phyloP scores from a whole-genome alignment of 2,797 vertebrate genomes.

The Pagetopsis macropterus region DNA sequence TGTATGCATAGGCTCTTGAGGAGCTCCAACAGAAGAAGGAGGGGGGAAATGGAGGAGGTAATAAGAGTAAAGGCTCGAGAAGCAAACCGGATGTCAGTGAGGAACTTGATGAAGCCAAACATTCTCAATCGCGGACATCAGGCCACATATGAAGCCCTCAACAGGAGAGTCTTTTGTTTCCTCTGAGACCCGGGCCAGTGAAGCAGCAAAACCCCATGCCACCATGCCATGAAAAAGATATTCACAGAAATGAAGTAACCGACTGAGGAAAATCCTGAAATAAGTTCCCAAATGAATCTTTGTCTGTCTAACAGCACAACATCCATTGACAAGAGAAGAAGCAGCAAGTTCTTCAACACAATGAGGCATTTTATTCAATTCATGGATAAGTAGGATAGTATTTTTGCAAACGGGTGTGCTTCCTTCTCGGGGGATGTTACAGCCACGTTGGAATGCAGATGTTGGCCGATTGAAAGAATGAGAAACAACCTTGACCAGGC shows the following conservation, averaged over 20 bases:
- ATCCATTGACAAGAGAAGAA: not conserved
- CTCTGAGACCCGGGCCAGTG: not conserved
- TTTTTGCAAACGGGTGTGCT: not conserved
- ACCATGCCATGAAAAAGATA: conserved; percentile 22
- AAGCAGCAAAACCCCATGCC: conserved; percentile 7
- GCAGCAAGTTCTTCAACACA: not conserved
- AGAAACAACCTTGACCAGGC: conserved; percentile 6
- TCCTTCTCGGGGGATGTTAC: not conserved
- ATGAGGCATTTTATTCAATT: not conserved
- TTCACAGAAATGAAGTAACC: conserved; percentile 16
- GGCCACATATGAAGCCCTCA: conserved; percentile 26
- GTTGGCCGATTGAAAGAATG: conserved; percentile 18
- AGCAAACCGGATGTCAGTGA: conserved; percentile 12
- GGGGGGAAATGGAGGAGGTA: not conserved
- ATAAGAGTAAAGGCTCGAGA: not conserved
- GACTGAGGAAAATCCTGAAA: not conserved
- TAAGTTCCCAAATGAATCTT: not conserved
- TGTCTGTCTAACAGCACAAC: not conserved
- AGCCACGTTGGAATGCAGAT: conserved; percentile 22
- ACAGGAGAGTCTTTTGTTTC: conserved; percentile 50
- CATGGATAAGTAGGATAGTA: not conserved
- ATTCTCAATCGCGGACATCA: conserved; percentile 16
- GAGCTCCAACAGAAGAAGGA: conserved; percentile 19
- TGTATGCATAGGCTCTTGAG: conserved; percentile 48
- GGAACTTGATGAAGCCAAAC: not conserved